Conservation (phyloP, 2,113 vertebrate genomes). For the Erpornis zantholeuca region DNA sequence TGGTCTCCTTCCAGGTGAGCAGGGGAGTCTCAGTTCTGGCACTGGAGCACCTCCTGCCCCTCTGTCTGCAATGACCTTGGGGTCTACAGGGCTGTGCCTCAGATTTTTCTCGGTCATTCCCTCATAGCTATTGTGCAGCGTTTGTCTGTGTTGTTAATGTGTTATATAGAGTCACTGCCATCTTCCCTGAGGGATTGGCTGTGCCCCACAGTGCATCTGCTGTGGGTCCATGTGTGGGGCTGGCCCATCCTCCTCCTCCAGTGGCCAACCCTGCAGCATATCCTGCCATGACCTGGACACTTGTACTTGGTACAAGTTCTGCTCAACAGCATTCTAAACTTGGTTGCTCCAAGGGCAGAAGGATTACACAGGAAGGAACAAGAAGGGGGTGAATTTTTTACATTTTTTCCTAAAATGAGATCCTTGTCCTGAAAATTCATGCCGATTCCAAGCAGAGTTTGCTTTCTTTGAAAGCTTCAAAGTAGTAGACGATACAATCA, state of each 20-base stretch:
- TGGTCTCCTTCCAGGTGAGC: neutral
- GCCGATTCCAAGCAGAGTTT: neutral
- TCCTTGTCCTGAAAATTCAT: neutral
- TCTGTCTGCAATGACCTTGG: neutral
- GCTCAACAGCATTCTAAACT: neutral
- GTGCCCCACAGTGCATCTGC: accelerated
- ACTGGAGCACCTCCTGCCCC: neutral
- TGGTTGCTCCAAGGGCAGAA: neutral
- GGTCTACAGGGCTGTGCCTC: neutral
- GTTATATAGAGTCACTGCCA: neutral
- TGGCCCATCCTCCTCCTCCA: neutral
- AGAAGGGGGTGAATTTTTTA: neutral
- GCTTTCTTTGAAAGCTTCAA: neutral
- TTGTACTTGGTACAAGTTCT: neutral
- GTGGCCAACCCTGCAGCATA: neutral
- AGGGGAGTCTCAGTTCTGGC: neutral
- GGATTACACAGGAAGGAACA: neutral
- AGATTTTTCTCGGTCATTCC: neutral
- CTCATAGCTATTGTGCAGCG: accelerated
- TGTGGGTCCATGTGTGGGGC: neutral
- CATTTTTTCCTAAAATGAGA: neutral
- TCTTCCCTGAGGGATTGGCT: neutral
- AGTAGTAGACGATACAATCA: neutral
- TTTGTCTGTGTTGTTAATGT: neutral
- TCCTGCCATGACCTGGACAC: neutral